These are phyloP conservation scores for Cyclophora punctaria DNA, from an alignment of 2,888 invertebrate species.

Conservation along the genomic window DNA sequence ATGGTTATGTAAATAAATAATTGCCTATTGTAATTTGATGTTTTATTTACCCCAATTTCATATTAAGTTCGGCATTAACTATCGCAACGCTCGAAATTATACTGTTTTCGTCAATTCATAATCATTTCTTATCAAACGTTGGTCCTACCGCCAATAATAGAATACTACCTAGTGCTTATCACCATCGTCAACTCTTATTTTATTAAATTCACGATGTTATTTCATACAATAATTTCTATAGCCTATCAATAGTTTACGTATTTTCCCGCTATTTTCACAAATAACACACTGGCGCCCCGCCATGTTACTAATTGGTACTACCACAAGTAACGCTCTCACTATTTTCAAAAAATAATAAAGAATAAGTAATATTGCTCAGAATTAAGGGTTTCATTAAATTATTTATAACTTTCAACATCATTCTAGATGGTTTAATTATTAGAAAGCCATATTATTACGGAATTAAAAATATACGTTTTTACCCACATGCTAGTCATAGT, in stretches of 20 bases:
- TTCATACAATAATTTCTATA: no score
- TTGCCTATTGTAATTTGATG: conserved; percentile 27
- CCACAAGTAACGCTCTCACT: conserved; percentile 30
- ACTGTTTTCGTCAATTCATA: no score
- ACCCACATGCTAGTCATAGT: conserved; percentile 56
- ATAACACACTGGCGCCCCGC: conserved; percentile 29
- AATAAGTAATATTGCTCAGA: background rate
- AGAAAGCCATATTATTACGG: conserved; percentile 10
- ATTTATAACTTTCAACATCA: conserved; percentile 33
- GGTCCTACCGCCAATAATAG: no score
- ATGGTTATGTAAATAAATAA: conserved; percentile 48
- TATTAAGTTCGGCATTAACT: no score
- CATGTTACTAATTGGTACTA: conserved; percentile 38
- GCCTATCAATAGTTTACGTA: conserved; percentile 6
- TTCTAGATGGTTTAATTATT: conserved; percentile 7
- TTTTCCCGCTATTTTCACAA: conserved; percentile 47
- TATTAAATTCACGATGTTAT: no score
- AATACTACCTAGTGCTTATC: no score
- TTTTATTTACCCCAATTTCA: conserved; percentile 11
- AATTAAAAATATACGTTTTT: conserved; percentile 30
- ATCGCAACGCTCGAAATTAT: no score
- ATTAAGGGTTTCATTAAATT: background rate
- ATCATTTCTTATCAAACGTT: no score
- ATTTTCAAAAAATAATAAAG: conserved; percentile 23
- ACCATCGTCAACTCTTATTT: no score